Evolutionary conservation across 2,888 invertebrate species (phyloP), one percentile per base, ranked within the genome.

Genomic region (Phytoseiulus persimilis): DNA sequence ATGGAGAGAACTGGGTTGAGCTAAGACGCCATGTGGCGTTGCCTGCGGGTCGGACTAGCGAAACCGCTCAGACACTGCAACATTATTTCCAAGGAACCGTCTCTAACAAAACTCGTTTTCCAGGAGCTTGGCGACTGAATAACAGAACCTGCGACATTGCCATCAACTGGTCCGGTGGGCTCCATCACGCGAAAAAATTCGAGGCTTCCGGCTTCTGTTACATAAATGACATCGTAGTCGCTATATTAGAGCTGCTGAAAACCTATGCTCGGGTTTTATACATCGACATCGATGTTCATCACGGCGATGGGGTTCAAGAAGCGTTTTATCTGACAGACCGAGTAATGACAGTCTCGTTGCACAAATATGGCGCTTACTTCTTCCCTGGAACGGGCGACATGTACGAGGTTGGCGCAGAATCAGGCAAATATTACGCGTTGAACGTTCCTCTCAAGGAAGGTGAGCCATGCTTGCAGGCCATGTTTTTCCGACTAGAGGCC

Each of bases 131-230:
- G 83, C 90, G 90, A 87, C 83, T 90, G 32, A 90, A 90, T 39
- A 90, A 90, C 65, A 90, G 90, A 83, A 83, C 83, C 91, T 97
- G 97, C 93, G 99, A 99, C 93, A 98, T 99, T 91, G 99, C 99
- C 23, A 96, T 99, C 83, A 99, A 99, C 93, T 99, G 99, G 99
- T 97, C 98, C 0, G 99, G 99, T 14, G 99, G 99, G 0, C 93
- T 99, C 90, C 99, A 99, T 94, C 99, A 99, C 93, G 99, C 99
- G 0, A 99, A 99, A 93, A 99, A 99, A 93, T 98, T 96, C 93
- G 98, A 98, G 93, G 99, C 99, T 0, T 98, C 98, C n/a, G 97
- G 99, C 0, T 99, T 99, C 93, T 99, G 99, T 93, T 99, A 99
- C 92, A 98, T 99, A 0, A 99, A 99, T 92, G 99, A 99, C 92